Percentiles rank a stretch among this genome's conserved stretches.
Evolutionary conservation across 2,797 vertebrate species (phyloP).

Genomic region (Alauda arvensis): DNA sequence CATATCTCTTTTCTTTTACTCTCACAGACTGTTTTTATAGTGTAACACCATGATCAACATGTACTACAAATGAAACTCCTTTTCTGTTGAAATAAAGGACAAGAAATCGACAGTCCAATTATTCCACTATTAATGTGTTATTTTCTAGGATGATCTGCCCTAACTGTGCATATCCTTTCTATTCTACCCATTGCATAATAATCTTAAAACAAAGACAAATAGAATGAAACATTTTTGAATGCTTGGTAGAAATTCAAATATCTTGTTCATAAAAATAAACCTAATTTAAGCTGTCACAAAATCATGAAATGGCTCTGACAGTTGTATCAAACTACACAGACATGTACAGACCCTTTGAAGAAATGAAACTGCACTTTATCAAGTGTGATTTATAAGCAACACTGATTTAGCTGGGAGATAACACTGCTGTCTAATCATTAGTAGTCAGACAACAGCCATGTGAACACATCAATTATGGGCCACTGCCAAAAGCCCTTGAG

Average conservation of each 20-base stretch:
- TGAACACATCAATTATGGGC: slow-evolving; percentile 82
- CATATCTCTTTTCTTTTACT: not conserved
- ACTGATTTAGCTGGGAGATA: slow-evolving; percentile 78
- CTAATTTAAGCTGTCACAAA: slow-evolving; percentile 63
- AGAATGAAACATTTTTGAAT: not conserved
- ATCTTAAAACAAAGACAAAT: slow-evolving; percentile 1
- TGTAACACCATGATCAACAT: not conserved
- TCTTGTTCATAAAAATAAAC: slow-evolving; percentile 68
- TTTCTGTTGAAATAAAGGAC: not conserved
- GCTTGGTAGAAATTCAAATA: slow-evolving; percentile 44
- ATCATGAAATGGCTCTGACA: slow-evolving; percentile 63
- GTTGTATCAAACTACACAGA: slow-evolving; percentile 62
- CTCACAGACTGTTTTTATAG: not conserved
- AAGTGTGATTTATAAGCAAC: slow-evolving; percentile 78
- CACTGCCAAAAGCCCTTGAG: slow-evolving; percentile 81
- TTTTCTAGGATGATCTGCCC: not conserved
- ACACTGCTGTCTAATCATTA: slow-evolving; percentile 79
- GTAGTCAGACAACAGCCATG: slow-evolving; percentile 80
- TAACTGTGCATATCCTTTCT: not conserved
- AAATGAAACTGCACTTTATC: slow-evolving; percentile 75
- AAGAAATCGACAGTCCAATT: not conserved
- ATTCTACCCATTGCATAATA: not conserved
- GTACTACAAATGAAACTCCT: not conserved
- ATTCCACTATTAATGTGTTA: not conserved
- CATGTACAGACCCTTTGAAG: slow-evolving; percentile 65